A percentile compares a stretch with the other conserved stretches of the same genome.
phyloP scores from a whole-genome alignment of 2,888 invertebrate genomes.

The Lochmaea capreae region DNA sequence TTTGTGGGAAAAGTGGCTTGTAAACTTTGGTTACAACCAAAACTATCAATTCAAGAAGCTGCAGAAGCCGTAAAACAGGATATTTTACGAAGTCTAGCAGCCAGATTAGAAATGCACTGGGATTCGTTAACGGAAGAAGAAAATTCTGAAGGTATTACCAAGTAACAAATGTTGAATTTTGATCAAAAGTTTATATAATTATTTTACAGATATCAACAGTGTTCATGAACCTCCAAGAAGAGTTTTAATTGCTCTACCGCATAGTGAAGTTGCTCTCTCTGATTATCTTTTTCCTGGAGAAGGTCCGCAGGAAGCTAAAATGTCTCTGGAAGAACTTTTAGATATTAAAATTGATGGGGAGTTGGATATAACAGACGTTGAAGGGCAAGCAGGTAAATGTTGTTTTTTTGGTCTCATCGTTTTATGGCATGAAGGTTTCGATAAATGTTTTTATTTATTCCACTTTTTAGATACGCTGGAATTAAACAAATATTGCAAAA shows the following conservation, averaged over 20 bases:
- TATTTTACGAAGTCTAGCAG: conserved; percentile 84
- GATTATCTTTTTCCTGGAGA: conserved; percentile 95
- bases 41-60: conserved; percentile 79
- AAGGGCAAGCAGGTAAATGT: conserved; percentile 78
- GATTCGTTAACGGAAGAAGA: conserved; percentile 90
- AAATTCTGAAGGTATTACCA: conserved; percentile 74
- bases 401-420: conserved; percentile 8
- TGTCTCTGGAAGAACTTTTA: conserved; percentile 84
- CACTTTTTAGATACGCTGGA: conserved; percentile 49
- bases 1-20: conserved; percentile 79
- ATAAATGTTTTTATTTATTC: neutral
- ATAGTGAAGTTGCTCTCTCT: conserved; percentile 77
- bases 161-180: neutral
- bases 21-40: conserved; percentile 83
- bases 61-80: conserved; percentile 83
- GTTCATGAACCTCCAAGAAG: conserved; percentile 91
- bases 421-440: too few species aligned
- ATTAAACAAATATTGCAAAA: conserved; percentile 49
- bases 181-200: neutral
- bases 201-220: conserved; percentile 76
- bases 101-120: conserved; percentile 91
- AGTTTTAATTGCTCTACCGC: conserved; percentile 80
- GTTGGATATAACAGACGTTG: conserved; percentile 73
- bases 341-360: conserved; percentile 80
- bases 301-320: conserved; percentile 82